A percentile compares a stretch with the other conserved stretches of the same genome.
phyloP scores from a whole-genome alignment of 1,140 invertebrate species.

The Pogonomyrmex californicus region DNA sequence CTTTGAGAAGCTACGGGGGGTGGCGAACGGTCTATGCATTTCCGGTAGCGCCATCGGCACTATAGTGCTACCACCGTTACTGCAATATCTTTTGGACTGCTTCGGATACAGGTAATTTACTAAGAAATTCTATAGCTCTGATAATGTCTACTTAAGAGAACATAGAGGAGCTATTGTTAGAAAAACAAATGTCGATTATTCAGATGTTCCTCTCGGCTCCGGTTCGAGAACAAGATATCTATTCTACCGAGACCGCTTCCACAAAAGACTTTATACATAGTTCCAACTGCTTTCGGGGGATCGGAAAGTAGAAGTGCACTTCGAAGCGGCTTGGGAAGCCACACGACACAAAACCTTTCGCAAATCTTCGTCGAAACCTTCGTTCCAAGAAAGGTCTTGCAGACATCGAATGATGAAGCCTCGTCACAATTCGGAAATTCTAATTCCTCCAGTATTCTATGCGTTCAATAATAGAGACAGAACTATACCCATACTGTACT shows the following conservation, averaged over 20 bases:
- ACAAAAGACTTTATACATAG: conserved; percentile 48
- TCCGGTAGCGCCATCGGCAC: conserved; percentile 94
- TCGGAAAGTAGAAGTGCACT: conserved; percentile 15
- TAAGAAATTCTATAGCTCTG: background rate
- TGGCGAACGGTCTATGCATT: conserved; percentile 95
- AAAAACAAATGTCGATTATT: conserved; percentile 35
- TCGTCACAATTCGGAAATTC: conserved; percentile 13
- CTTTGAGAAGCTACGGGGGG: conserved; percentile 92
- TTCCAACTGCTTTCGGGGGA: conserved; percentile 32
- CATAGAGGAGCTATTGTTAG: background rate
- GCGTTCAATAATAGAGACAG: background rate
- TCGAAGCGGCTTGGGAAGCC: conserved; percentile 14
- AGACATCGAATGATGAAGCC: conserved; percentile 11
- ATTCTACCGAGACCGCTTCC: conserved; percentile 25
- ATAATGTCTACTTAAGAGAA: conserved; percentile 2
- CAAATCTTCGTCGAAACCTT: conserved; percentile 20
- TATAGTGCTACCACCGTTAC: conserved; percentile 92
- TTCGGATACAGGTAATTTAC: conserved; percentile 90
- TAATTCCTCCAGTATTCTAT: background rate
- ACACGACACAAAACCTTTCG: conserved; percentile 23
- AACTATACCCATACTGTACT: background rate
- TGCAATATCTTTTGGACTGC: conserved; percentile 90
- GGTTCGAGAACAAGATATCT: conserved; percentile 41
- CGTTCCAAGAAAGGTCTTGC: conserved; percentile 21
- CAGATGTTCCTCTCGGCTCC: conserved; percentile 31